A percentile compares a stretch with the other conserved stretches of the same genome.
Conservation (phyloP, 2,888 invertebrate genomes). For the Eumerus sabulonum region DNA sequence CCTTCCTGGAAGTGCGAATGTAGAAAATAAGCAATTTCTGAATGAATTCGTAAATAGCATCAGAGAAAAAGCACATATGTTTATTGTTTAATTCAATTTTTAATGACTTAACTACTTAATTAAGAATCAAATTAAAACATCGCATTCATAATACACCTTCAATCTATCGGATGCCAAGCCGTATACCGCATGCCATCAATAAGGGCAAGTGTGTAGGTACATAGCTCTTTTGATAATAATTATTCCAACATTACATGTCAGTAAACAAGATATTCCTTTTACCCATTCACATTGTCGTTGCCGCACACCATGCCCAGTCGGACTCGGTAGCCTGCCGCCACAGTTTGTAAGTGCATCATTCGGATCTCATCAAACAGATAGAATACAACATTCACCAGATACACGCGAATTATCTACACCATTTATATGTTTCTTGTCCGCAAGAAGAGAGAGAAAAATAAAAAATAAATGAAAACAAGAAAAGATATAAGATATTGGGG, state of each 20-base stretch:
- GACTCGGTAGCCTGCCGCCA: slow-evolving; percentile 58
- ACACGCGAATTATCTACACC: slow-evolving; percentile 67
- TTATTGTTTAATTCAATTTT: slow-evolving; percentile 36
- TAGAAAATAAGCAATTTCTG: no score
- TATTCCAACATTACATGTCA: slow-evolving; percentile 65
- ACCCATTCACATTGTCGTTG: slow-evolving; percentile 39
- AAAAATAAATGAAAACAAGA: slow-evolving; percentile 28
- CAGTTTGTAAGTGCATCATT: slow-evolving; percentile 57
- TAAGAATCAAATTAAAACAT: slow-evolving; percentile 29
- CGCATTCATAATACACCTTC: neutral
- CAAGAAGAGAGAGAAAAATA: slow-evolving; percentile 4
- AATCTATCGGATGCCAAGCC: neutral
- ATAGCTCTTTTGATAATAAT: slow-evolving; percentile 47
- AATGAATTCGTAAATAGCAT: no score
- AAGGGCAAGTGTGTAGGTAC: slow-evolving; percentile 15
- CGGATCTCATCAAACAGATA: slow-evolving; percentile 61
- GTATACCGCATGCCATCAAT: slow-evolving; percentile 24
- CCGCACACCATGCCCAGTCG: slow-evolving; percentile 30
- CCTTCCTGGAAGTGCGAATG: no score
- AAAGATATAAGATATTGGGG: slow-evolving; percentile 25
- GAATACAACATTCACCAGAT: slow-evolving; percentile 62
- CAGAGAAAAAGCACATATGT: no score
- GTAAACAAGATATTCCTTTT: slow-evolving; percentile 60
- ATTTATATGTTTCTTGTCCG: slow-evolving; percentile 37
- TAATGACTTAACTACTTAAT: slow-evolving; percentile 68